Base-by-base conservation (phyloP, 2,113 vertebrate species). In the Lophius piscatorius region DNA sequence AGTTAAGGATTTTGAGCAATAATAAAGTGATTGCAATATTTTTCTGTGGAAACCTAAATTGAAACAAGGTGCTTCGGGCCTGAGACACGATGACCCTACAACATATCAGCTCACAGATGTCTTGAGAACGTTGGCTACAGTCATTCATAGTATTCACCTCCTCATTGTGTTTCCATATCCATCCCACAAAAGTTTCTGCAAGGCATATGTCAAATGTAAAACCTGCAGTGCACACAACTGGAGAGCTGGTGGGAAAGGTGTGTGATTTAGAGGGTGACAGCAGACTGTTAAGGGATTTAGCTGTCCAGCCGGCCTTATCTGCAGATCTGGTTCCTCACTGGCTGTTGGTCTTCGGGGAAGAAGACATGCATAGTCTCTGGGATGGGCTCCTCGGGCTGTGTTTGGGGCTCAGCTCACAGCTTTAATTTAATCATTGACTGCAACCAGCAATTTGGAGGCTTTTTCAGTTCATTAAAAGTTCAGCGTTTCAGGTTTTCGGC, bases 401-500 rank as follows among this genome's bases (percentile, higher is more conserved):
- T 74, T 76, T 63, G 47, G 52, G 38, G 33, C 71, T 61, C 51
- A 38, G 64, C 62, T 62, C 62, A 49, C 72, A 62, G 59, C 70
- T 81, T 79, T 88, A 87, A 87, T 84, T 72, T 52, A 90, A 87
- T 89, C 76, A 89, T 76, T 63, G 71, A 82, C 82, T 71, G 81
- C 81, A 82, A 77, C 72, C 64, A 64, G 63, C 50, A 64, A 74
- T 83, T 88, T 78, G 61, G 71, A 83, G 64, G 64, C 56, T 41
- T 67, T 76, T 65, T 45, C 64, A 81, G 84, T 83, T 89, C 87
- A 82, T 86, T 87, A 88, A 63, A 60, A 90, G 83, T 88, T 90
- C 86, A 90, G 56, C 31, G 50, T 80, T 85, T 84, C 78, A 75
- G 76, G 35, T 73, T 79, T 75, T 67, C 61, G 48, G 56, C 47